Evolutionary conservation across 2,888 invertebrate species (phyloP).

Genomic region (Xestia c-nigrum): DNA sequence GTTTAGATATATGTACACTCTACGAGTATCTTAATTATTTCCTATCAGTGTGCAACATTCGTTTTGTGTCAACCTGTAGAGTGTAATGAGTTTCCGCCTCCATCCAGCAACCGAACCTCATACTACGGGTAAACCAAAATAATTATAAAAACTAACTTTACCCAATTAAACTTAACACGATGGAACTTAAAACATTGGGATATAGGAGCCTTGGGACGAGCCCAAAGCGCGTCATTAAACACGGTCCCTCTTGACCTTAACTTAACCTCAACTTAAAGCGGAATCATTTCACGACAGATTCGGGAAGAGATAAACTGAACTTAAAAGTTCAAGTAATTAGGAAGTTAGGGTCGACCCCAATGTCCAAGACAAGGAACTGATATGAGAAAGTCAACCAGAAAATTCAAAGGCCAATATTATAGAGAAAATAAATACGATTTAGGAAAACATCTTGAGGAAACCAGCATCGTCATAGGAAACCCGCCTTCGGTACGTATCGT

Average conservation of each 20-base stretch:
- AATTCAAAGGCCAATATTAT: background rate
- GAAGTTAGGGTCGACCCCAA: background rate
- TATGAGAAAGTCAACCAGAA: background rate
- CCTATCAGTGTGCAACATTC: background rate
- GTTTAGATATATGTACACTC: background rate
- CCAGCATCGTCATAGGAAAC: background rate
- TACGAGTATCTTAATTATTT: background rate
- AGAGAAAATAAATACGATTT: background rate
- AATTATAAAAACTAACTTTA: conserved; percentile 42
- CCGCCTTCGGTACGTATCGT: background rate
- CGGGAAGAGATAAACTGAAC: conserved; percentile 22
- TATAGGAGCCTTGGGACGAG: conserved; percentile 48
- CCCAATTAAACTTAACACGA: conserved; percentile 48
- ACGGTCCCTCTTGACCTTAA: conserved; percentile 45
- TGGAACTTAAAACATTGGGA: conserved; percentile 23
- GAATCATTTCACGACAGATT: conserved; percentile 40
- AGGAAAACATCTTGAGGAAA: background rate
- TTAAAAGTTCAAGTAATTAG: conserved; percentile 27
- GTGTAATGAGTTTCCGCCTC: too few relatives aligned
- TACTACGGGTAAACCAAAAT: conserved; percentile 17
- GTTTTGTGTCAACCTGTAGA: background rate
- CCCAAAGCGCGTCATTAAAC: conserved; percentile 45
- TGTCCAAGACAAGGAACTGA: background rate
- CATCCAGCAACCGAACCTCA: background rate
- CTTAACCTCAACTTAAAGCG: conserved; percentile 42